These are phyloP conservation scores for Crocallis elinguaria DNA, from an alignment of 2,888 invertebrate genomes.

Conservation along the genomic window DNA sequence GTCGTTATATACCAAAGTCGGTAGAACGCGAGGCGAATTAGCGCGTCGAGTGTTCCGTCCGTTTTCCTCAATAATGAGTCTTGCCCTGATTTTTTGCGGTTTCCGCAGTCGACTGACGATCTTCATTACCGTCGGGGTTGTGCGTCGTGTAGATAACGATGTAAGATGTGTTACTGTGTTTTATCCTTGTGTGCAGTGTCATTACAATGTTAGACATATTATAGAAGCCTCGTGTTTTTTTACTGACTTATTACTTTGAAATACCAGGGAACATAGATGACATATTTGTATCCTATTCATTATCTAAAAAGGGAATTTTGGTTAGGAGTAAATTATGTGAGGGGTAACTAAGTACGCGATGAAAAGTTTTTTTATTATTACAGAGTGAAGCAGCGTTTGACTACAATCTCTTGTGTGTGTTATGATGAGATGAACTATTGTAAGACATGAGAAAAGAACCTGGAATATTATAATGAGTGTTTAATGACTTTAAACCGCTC, in stretches of 20 bases:
- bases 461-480: no score
- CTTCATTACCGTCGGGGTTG: conserved; percentile 20
- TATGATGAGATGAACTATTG: no score
- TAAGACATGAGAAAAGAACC: no score
- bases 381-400: no score
- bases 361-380: no score
- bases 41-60: conserved; percentile 17
- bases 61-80: conserved; percentile 24
- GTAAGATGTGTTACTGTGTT: background rate
- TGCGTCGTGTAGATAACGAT: conserved; percentile 16
- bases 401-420: no score
- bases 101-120: conserved; percentile 11
- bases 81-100: conserved; percentile 26
- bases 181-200: background rate
- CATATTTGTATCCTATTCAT: no score
- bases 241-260: background rate
- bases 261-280: background rate
- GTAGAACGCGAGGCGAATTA: conserved; percentile 18
- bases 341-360: no score
- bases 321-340: no score
- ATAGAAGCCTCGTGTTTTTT: background rate
- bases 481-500: no score
- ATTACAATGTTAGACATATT: background rate
- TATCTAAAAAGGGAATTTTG: no score
- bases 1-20: conserved; percentile 8